Conservation (phyloP, 2,888 invertebrate species). For the Erynnis tages region DNA sequence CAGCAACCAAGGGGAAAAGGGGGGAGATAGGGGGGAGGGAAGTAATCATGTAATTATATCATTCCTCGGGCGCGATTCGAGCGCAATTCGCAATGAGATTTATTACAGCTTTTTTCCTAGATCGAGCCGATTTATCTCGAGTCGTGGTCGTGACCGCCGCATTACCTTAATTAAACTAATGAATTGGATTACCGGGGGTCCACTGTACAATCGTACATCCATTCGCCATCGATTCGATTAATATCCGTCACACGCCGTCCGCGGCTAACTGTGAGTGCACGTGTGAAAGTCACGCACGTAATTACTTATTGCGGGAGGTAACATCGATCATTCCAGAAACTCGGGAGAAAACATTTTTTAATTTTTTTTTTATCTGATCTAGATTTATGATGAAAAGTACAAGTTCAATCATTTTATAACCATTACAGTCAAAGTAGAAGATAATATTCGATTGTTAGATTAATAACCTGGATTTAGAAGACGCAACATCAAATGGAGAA, state of each 20-base stretch:
- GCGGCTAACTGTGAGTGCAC: slow-evolving; percentile 12
- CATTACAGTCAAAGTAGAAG: no score
- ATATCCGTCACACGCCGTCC: slow-evolving; percentile 19
- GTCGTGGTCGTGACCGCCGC: slow-evolving; percentile 25
- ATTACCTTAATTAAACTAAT: slow-evolving; percentile 28
- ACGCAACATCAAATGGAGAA: no score
- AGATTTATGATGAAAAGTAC: no score
- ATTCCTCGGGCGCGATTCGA: slow-evolving; percentile 17
- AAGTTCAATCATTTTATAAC: no score
- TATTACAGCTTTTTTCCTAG: slow-evolving; percentile 22
- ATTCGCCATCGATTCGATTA: slow-evolving; percentile 22
- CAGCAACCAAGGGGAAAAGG: not conserved
- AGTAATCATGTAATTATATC: slow-evolving; percentile 24
- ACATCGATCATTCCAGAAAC: slow-evolving; percentile 13
- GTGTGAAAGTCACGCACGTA: slow-evolving; percentile 22
- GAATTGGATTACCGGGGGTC: slow-evolving; percentile 23
- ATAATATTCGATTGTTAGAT: no score
- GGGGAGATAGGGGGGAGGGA: not conserved
- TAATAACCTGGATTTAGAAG: no score
- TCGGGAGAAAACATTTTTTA: not conserved
- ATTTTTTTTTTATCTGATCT: no score
- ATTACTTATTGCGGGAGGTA: slow-evolving; percentile 11
- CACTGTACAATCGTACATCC: slow-evolving; percentile 17
- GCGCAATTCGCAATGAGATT: slow-evolving; percentile 28
- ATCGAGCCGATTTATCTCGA: slow-evolving; percentile 23